Conservation (phyloP, 2,888 invertebrate species). For the Drosophila paranaensis region DNA sequence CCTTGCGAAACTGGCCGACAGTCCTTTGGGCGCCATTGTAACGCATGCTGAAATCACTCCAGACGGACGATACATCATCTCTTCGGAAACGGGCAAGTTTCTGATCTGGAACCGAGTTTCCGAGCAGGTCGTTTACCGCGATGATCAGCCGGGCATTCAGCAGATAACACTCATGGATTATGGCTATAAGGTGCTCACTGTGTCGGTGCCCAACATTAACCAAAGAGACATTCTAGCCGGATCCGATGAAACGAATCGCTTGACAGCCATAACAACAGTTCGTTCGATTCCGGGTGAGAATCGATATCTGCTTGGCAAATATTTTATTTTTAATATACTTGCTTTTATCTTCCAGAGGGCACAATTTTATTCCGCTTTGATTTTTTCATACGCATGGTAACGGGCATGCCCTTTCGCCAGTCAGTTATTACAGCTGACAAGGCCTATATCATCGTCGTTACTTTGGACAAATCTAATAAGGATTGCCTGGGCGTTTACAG, state of each 20-base stretch:
- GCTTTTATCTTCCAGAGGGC: conserved; percentile 87
- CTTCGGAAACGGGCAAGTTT: conserved; percentile 96
- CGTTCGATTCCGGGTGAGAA: conserved; percentile 89
- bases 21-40: conserved; percentile 96
- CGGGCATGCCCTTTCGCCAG: conserved; percentile 89
- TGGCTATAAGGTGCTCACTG: conserved; percentile 84
- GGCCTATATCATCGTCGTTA: conserved; percentile 90
- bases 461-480: conserved; percentile 92
- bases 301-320: not conserved
- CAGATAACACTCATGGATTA: conserved; percentile 85
- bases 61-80: conserved; percentile 92
- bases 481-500: conserved; percentile 94
- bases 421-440: conserved; percentile 94
- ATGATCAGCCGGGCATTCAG: conserved; percentile 89
- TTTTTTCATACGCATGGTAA: conserved; percentile 90
- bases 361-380: conserved; percentile 92
- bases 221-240: conserved; percentile 86
- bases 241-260: conserved; percentile 87
- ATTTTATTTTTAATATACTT: not conserved
- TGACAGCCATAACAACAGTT: conserved; percentile 88
- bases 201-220: conserved; percentile 84
- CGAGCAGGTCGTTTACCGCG: conserved; percentile 89
- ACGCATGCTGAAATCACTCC: conserved; percentile 96
- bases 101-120: conserved; percentile 94
- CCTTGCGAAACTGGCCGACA: conserved; percentile 94